Evolutionary conservation across 2,888 invertebrate species (phyloP), one percentile per base, ranked within the genome.

Genomic region (Catocala nupta): DNA sequence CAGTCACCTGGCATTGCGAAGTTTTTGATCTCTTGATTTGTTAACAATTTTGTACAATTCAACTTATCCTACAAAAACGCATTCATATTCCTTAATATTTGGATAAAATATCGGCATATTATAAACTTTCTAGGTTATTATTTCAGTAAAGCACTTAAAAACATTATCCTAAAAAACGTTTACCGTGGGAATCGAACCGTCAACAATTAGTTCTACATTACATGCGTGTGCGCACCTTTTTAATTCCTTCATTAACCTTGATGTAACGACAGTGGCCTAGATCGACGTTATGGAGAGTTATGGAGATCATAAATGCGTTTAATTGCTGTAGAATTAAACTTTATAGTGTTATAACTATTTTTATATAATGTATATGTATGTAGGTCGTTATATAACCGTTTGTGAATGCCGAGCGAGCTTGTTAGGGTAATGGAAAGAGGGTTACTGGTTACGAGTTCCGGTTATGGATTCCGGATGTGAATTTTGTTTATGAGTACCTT

Each of bases 181-280:
- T 48, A 57, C 54, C 66, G 66, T 67, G 67, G 51, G 67, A 67
- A 67, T 48, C 50, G 33, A 63, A 63, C 54, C 66, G 7, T 9
- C 11, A 48, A 33, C 54, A 53, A 57, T 48, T 52, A 52, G 44
- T 11, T 43, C 5, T 13, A 44, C 48, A 64, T 44, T 33, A 55
- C 51, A 39, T 53, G 53, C 61, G 61, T 39, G 13, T 9, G 47
- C 58, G 53, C 68, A 62, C 65, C 67, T 68, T 68, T 71, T 75
- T 73, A 66, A 65, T 77, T 78, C 67, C 70, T 71, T 73, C 76
- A 75, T 77, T 78, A 77, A 73, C 76, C 78, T 72, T 51, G 12
- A 61, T 47, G 11, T 47, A 65, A 65, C 58, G 51, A 57, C 16
- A 53, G 45, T 53, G 53, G 42, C 63, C 57, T 34, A 62, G 68